Evolutionary conservation across 2,797 vertebrate species (phyloP).

Genomic region (Anguilla megastoma): DNA sequence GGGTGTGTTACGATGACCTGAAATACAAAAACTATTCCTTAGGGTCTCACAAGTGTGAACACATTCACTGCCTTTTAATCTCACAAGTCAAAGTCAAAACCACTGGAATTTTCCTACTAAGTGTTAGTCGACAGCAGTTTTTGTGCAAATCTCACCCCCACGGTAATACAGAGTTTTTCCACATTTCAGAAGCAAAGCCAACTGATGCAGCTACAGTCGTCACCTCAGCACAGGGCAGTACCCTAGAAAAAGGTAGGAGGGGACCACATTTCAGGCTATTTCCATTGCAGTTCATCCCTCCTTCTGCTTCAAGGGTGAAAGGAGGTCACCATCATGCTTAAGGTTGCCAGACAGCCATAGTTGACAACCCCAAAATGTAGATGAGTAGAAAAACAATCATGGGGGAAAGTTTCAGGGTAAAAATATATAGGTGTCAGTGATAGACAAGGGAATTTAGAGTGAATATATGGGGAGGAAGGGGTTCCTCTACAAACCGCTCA

Average conservation of each 20-base stretch:
- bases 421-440: no score
- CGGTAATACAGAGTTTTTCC: neutral
- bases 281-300: neutral
- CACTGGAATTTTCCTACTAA: neutral
- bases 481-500: no score
- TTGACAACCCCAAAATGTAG: no score
- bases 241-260: neutral
- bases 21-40: neutral
- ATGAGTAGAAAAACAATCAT: no score
- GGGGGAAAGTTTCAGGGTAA: no score
- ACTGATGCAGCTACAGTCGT: neutral
- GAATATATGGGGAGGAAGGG: no score
- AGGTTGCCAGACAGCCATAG: neutral
- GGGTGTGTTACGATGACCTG: neutral
- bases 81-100: neutral
- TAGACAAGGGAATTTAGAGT: no score
- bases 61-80: neutral
- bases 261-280: neutral
- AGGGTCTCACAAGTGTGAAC: neutral
- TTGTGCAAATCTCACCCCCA: neutral
- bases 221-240: neutral
- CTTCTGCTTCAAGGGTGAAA: neutral
- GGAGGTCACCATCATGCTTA: neutral
- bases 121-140: neutral
- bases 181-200: neutral